These are phyloP conservation scores for Nowickia ferox DNA, from an alignment of 2,888 invertebrate species.

Conservation along the genomic window DNA sequence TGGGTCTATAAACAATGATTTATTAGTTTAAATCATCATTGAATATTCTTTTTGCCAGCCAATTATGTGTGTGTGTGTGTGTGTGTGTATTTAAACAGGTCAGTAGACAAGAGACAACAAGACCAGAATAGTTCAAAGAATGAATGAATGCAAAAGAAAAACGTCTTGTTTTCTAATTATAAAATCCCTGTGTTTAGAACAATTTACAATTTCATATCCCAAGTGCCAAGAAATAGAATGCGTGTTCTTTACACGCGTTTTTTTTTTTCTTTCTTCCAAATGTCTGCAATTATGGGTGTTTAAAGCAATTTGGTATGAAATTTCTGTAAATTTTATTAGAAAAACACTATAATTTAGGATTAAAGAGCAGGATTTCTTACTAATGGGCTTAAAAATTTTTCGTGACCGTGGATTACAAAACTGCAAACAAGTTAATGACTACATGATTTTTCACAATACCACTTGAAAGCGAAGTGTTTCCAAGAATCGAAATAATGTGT, in stretches of 20 bases:
- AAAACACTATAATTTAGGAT: conserved; percentile 9
- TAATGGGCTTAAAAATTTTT: conserved; percentile 1
- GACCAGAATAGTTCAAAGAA: conserved; percentile 16
- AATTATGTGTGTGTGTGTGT: conserved; percentile 18
- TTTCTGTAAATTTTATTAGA: conserved; percentile 21
- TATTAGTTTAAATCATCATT: conserved; percentile 68
- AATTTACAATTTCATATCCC: conserved; percentile 33
- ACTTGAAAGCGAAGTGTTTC: background rate
- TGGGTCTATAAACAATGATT: conserved; percentile 71
- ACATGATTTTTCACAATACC: background rate
- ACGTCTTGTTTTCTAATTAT: conserved; percentile 62
- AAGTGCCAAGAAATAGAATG: conserved; percentile 36
- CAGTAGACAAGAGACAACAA: conserved; percentile 63
- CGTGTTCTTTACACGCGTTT: conserved; percentile 41
- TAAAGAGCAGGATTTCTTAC: background rate
- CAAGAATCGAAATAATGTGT: no score
- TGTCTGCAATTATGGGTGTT: conserved; percentile 50
- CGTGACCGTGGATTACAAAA: background rate
- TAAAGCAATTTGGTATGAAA: conserved; percentile 34
- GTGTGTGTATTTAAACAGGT: conserved; percentile 64
- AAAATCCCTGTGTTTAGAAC: conserved; percentile 26
- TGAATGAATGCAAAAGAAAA: conserved; percentile 33
- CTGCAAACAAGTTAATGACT: background rate
- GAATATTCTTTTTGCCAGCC: conserved; percentile 51
- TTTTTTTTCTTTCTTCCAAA: conserved; percentile 9